Evolutionary conservation across 2,797 vertebrate species (phyloP).

Genomic region (Amblyopsis hoosieri): DNA sequence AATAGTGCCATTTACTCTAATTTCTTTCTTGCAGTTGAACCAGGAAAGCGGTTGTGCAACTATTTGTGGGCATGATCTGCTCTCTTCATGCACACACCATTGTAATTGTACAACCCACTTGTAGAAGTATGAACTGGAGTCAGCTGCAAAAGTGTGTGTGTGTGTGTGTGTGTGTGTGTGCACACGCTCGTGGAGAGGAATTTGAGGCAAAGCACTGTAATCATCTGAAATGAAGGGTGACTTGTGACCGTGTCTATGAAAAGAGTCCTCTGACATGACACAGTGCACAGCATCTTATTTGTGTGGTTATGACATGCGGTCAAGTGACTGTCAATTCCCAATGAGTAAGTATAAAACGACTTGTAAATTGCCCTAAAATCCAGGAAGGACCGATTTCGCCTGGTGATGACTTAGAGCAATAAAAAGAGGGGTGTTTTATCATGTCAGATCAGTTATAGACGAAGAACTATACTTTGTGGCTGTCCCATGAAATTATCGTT

Average conservation of each 20-base stretch:
- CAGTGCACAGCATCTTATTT: slow-evolving; percentile 49
- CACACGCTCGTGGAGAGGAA: slow-evolving; percentile 27
- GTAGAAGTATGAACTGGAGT: slow-evolving; percentile 42
- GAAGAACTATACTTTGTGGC: too few relatives aligned
- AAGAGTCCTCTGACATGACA: slow-evolving; percentile 55
- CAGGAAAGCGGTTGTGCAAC: slow-evolving; percentile 9
- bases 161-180: slow-evolving; percentile 4
- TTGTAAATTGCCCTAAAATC: neutral
- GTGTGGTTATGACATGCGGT: slow-evolving; percentile 45
- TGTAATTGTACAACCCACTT: slow-evolving; percentile 35
- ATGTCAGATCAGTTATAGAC: too few relatives aligned
- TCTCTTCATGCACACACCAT: too few relatives aligned
- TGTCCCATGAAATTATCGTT: too few relatives aligned
- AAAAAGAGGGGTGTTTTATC: too few relatives aligned
- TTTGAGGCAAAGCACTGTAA: slow-evolving; percentile 68
- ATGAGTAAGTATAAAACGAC: slow-evolving; percentile 5
- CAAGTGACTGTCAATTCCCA: slow-evolving; percentile 51
- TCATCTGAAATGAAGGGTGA: slow-evolving; percentile 54
- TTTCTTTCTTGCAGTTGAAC: neutral
- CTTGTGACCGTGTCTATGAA: slow-evolving; percentile 57
- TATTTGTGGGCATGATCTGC: slow-evolving; percentile 3
- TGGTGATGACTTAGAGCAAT: too few relatives aligned
- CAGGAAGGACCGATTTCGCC: too few relatives aligned
- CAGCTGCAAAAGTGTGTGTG: slow-evolving; percentile 20
- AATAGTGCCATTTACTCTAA: too few relatives aligned